phyloP scores from a whole-genome alignment of 1,140 invertebrate genomes.

The Druon quercuslanigerum region DNA sequence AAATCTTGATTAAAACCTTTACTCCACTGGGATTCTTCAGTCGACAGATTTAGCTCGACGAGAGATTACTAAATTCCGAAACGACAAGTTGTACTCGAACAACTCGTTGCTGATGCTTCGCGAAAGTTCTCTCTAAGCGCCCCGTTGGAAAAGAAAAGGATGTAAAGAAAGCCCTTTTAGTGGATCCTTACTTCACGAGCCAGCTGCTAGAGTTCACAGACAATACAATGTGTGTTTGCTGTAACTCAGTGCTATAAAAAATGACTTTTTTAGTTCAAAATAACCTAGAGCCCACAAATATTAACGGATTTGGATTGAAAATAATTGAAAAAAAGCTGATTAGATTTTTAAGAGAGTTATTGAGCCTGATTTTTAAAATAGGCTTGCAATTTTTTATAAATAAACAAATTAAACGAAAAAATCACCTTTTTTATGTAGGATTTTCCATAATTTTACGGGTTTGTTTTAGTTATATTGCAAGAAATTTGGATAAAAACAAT shows the following conservation, averaged over 20 bases:
- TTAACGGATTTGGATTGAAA: no score
- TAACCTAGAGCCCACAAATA: no score
- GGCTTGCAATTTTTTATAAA: no score
- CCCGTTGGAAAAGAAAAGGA: constrained; percentile 39
- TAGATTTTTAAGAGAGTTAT: no score
- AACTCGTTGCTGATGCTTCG: neutral
- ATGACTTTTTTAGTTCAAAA: no score
- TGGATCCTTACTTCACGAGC: constrained; percentile 48
- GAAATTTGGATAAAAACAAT: no score
- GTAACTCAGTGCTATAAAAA: neutral
- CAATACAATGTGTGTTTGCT: constrained; percentile 23
- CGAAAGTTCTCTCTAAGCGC: constrained; percentile 53
- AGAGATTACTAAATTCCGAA: constrained; percentile 50
- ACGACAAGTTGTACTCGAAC: constrained; percentile 41
- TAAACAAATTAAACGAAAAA: no score
- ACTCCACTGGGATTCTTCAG: constrained; percentile 33
- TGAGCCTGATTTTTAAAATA: no score
- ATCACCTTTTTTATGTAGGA: no score
- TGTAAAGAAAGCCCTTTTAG: constrained; percentile 53
- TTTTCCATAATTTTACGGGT: no score
- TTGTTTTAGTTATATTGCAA: no score
- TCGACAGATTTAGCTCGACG: constrained; percentile 49
- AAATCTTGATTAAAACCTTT: constrained; percentile 30
- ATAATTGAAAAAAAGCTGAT: no score
- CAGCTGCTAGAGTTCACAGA: constrained; percentile 37